These are phyloP conservation scores for Drosophila setosimentum DNA, from an alignment of 2,888 invertebrate genomes.

Conservation along the genomic window DNA sequence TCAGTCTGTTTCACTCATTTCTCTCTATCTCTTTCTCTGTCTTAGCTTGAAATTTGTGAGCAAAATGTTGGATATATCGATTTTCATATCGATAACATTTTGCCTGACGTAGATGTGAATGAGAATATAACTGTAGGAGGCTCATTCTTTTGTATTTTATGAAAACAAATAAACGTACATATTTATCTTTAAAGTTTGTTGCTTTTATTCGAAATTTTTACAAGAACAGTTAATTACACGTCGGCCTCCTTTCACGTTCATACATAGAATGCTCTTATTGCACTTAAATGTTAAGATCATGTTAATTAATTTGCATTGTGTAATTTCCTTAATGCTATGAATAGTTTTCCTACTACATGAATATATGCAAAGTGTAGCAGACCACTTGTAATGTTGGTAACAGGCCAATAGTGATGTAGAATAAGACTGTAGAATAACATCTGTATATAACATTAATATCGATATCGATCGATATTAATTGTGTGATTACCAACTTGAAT, in stretches of 20 bases:
- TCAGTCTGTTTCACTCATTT: background rate
- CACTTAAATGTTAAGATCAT: background rate
- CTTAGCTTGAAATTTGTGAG: background rate
- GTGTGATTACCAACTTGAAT: background rate
- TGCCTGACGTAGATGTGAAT: background rate
- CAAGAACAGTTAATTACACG: background rate
- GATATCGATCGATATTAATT: background rate
- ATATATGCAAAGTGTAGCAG: background rate
- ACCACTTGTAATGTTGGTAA: background rate
- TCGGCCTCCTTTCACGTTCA: background rate
- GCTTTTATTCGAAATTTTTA: background rate
- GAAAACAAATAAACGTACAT: background rate
- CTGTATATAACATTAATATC: background rate
- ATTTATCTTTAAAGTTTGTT: background rate
- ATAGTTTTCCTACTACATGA: background rate
- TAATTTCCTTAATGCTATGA: background rate
- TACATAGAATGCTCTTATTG: background rate
- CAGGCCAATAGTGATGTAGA: background rate
- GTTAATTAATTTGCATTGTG: background rate
- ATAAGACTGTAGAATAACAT: background rate
- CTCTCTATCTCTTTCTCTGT: background rate
- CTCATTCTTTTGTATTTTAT: background rate
- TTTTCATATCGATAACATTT: background rate
- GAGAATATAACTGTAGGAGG: background rate
- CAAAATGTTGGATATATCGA: background rate